Conservation (phyloP, 2,888 invertebrate genomes). For the Lasioglossum malachurum region DNA sequence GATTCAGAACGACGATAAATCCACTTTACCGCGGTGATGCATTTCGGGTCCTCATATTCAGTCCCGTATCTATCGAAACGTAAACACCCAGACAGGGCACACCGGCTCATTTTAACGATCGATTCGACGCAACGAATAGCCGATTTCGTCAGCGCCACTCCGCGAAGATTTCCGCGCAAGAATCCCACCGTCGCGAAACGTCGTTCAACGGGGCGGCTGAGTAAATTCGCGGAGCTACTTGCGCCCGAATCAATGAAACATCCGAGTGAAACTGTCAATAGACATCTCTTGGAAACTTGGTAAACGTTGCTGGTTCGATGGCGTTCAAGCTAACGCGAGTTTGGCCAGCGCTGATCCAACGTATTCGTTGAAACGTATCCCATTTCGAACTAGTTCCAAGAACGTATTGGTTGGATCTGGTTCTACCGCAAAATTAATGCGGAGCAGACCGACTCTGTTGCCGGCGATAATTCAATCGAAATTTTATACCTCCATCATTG, state of each 20-base stretch:
- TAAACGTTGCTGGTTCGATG: slow-evolving; percentile 13
- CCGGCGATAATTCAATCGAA: background rate
- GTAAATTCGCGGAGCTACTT: slow-evolving; percentile 19
- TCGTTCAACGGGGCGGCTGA: background rate
- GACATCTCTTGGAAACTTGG: slow-evolving; percentile 25
- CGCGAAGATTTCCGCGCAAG: background rate
- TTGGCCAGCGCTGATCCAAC: background rate
- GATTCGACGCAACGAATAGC: background rate
- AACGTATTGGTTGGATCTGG: background rate
- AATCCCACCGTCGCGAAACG: background rate
- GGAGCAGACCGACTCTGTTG: background rate
- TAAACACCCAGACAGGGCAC: background rate
- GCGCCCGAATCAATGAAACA: slow-evolving; percentile 30
- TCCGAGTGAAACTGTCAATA: slow-evolving; percentile 34
- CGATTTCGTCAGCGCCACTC: background rate
- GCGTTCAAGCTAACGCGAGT: slow-evolving; percentile 26
- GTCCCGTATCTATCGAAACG: slow-evolving; percentile 5
- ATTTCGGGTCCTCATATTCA: slow-evolving; percentile 30
- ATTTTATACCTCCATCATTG: background rate
- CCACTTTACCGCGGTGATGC: slow-evolving; percentile 9
- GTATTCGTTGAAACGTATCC: slow-evolving; percentile 15
- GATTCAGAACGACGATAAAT: slow-evolving; percentile 11
- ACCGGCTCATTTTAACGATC: slow-evolving; percentile 16
- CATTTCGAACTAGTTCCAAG: background rate
- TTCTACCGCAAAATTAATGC: background rate